Evolutionary conservation across 2,113 vertebrate genomes (phyloP).

Genomic region (Australoheros scitulus): DNA sequence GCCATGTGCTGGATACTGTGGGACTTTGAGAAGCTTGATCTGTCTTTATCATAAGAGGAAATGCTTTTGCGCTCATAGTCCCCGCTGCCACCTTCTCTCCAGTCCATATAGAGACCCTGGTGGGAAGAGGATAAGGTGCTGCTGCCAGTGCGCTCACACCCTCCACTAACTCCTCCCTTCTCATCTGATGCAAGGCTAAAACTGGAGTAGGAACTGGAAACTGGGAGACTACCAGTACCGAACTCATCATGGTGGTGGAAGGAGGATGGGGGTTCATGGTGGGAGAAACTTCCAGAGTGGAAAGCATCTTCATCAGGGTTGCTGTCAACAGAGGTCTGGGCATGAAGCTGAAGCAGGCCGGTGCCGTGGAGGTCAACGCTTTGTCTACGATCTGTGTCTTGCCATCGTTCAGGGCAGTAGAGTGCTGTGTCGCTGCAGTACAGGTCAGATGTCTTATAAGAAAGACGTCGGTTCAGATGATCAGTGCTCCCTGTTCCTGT

Average conservation of each 20-base stretch:
- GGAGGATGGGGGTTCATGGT: slow-evolving; percentile 82
- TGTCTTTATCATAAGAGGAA: slow-evolving; percentile 82
- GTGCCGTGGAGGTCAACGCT: slow-evolving; percentile 86
- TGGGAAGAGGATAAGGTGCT: slow-evolving; percentile 90
- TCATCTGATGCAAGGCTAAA: slow-evolving; percentile 92
- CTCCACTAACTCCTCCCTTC: slow-evolving; percentile 81
- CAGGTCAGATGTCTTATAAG: slow-evolving; percentile 87
- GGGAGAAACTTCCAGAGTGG: slow-evolving; percentile 83
- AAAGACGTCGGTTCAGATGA: slow-evolving; percentile 78
- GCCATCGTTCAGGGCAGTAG: slow-evolving; percentile 90
- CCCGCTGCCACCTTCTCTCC: slow-evolving; percentile 80
- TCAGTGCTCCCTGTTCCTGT: slow-evolving; percentile 79
- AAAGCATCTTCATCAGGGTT: slow-evolving; percentile 86
- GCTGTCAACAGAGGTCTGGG: slow-evolving; percentile 90
- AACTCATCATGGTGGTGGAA: slow-evolving; percentile 80
- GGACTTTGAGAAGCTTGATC: slow-evolving; percentile 83
- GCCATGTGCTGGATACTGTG: slow-evolving; percentile 85
- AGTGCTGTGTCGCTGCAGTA: slow-evolving; percentile 95
- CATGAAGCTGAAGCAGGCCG: slow-evolving; percentile 80
- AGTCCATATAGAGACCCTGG: slow-evolving; percentile 88
- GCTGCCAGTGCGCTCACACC: slow-evolving; percentile 78
- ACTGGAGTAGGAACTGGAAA: slow-evolving; percentile 93
- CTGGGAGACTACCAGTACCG: slow-evolving; percentile 83
- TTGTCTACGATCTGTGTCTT: slow-evolving; percentile 82
- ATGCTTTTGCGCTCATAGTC: slow-evolving; percentile 84